A percentile compares a stretch with the other conserved stretches of the same genome.
Evolutionary conservation across 1,140 invertebrate genomes (phyloP).

Genomic region (Trypoxylus dichotomus): DNA sequence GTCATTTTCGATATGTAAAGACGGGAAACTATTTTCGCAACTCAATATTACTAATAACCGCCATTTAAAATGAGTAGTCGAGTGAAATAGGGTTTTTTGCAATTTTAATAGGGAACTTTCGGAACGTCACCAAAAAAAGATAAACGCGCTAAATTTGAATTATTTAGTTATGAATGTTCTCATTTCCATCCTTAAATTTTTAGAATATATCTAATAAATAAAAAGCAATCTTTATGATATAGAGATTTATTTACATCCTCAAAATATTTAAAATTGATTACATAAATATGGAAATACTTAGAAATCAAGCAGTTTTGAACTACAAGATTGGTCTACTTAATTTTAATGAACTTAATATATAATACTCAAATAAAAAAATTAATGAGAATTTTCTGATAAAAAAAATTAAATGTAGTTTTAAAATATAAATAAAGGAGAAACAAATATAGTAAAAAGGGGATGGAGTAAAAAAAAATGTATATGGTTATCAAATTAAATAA

Average conservation of each 20-base stretch:
- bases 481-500: too few relatives aligned
- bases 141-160: not conserved
- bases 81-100: too few relatives aligned
- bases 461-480: too few relatives aligned
- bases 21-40: not conserved
- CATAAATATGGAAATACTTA: not conserved
- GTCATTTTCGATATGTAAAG: not conserved
- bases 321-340: not conserved
- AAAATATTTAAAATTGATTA: not conserved
- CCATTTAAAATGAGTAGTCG: not conserved
- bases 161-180: not conserved
- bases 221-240: not conserved
- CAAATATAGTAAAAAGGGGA: too few relatives aligned
- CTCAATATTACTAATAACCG: not conserved
- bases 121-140: not conserved
- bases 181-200: too few relatives aligned
- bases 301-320: not conserved
- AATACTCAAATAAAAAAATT: not conserved
- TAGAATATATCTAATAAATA: not conserved
- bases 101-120: too few relatives aligned
- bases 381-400: not conserved
- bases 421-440: too few relatives aligned
- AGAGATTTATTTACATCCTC: constrained; percentile 9
- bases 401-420: too few relatives aligned
- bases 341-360: not conserved